These are phyloP conservation scores for Malacoctenus gilli DNA, from an alignment of 2,797 vertebrate genomes.

Conservation along the genomic window DNA sequence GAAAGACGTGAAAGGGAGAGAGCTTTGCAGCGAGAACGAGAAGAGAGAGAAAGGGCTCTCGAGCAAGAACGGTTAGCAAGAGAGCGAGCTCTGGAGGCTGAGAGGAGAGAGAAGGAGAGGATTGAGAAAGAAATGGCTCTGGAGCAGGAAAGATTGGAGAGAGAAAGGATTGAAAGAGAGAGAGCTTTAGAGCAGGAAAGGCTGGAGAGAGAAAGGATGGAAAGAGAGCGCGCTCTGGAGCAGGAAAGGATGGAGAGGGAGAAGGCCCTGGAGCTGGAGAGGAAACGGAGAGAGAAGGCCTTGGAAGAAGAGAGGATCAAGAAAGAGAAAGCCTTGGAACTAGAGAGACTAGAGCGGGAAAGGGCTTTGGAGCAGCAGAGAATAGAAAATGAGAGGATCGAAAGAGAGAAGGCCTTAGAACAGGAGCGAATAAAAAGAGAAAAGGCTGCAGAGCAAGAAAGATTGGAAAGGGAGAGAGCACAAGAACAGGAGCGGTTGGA, in stretches of 20 bases:
- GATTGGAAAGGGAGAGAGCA: constrained; percentile 38
- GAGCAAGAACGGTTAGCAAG: constrained; percentile 51
- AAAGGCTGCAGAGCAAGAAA: constrained; percentile 2
- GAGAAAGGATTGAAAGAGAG: constrained; percentile 67
- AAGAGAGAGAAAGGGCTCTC: constrained; percentile 43
- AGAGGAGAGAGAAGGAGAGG: constrained; percentile 57
- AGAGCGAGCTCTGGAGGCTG: constrained; percentile 55
- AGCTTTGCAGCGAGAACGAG: constrained; percentile 47
- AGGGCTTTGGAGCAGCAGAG: background rate
- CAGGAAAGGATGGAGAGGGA: constrained; percentile 65
- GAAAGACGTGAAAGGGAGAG: constrained; percentile 49
- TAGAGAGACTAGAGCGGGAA: constrained; percentile 63
- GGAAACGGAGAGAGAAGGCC: no score
- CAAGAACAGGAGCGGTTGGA: constrained; percentile 50
- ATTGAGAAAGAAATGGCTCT: constrained; percentile 62
- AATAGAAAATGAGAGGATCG: constrained; percentile 45
- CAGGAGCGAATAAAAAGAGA: constrained; percentile 55
- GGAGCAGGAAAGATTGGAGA: constrained; percentile 64
- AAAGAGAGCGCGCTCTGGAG: constrained; percentile 59
- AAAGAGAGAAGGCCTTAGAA: constrained; percentile 61
- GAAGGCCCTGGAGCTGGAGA: constrained; percentile 56
- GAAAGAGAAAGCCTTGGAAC: constrained; percentile 56
- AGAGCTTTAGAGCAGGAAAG: constrained; percentile 61
- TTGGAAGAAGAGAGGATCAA: constrained; percentile 64
- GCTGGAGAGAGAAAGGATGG: constrained; percentile 28